Base-by-base conservation (phyloP, 2,113 vertebrate genomes). In the Pitta sordida region DNA sequence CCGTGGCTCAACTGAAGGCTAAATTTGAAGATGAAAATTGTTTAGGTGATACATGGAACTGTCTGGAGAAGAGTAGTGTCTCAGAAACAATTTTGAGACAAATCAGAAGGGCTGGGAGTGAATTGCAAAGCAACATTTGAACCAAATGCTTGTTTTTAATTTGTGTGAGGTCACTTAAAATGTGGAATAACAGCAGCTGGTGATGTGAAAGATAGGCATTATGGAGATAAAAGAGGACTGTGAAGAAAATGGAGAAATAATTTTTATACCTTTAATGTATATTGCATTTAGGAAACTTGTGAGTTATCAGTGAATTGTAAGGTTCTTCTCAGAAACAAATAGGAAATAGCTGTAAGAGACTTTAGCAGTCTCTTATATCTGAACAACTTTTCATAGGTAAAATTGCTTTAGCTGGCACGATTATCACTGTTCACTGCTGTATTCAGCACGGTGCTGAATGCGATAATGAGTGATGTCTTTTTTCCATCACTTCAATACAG, bases 401-500 rank as follows among this genome's bases (percentile, higher is more conserved):
- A 93, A 97, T 84, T 56, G 49, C 88, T 97, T 96, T 76, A 85
- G 83, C 78, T 92, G 94, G 73, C 92, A 80, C 24, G 68, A 87
- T 93, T 96, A 94, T 86, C 60, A 93, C 81, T 62, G 74, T 90
- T 95, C 94, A 60, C 60, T 86, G 62, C 85, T 94, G 70, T 84
- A 94, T 94, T 93, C 91, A 94, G 68, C 74, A 59, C 81, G 82
- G 75, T 83, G 59, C 91, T 93, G 77, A 95, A 95, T 68, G 84
- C 87, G 95, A 94, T 94, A 96, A 86, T 96, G 81, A 97, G 95
- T 81, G 83, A 91, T 86, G 94, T 91, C 83, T 95, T 91, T 81
- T 96, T 91, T 95, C 85, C 84, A 81, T 97, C 92, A 91, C 91
- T 87, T 95, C 90, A 93, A 85, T 88, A 91, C 76, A 97, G 91